Evolutionary conservation across 2,888 invertebrate species (phyloP), one percentile per base, ranked within the genome.

Genomic region (Drosophila maculinotata): DNA sequence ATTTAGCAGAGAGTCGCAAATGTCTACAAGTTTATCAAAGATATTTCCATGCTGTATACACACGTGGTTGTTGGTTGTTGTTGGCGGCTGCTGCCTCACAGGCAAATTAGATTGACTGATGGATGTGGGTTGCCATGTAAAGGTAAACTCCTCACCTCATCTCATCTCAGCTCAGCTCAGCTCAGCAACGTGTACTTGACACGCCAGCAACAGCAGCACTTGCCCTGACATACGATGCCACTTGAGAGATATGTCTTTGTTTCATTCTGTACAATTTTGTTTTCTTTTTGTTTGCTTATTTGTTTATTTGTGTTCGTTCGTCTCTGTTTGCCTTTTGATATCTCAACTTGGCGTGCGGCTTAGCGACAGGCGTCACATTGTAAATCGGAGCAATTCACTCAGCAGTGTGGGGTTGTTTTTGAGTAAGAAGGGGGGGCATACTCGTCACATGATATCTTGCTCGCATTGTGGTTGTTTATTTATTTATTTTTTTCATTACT

Each of bases 401-500:
- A 65, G 56, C 56, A 48, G 56, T 12, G 25, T 14, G 45, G 26
- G 9, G 28, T 25, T 25, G 36, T 28, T 28, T 30, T 26, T n/a
- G n/a, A n/a, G n/a, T n/a, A n/a, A n/a, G n/a, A n/a, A n/a, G n/a
- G n/a, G n/a, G 25, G 33, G 38, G 12, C 4, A n/a, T 14, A 20
- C 65, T 51, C 60, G 69, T 84, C 78, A 81, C 62, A 64, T 54
- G 75, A 67, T 81, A 82, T 74, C 57, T 58, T 42, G 51, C 58
- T 58, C 54, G 69, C 41, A 51, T 51, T 69, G 69, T 68, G 71
- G 67, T 76, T 69, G 42, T 75, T 64, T 84, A 64, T 84, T 85
- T 79, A 84, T 84, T 81, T 81, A 84, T 81, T 87, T 87, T 81
- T 81, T 85, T 87, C 87, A 87, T 87, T 81, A 81, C 85, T 87